Evolutionary conservation across 2,113 vertebrate genomes (phyloP), one percentile per base, ranked within the genome.

Genomic region (Salvelinus namaycush): DNA sequence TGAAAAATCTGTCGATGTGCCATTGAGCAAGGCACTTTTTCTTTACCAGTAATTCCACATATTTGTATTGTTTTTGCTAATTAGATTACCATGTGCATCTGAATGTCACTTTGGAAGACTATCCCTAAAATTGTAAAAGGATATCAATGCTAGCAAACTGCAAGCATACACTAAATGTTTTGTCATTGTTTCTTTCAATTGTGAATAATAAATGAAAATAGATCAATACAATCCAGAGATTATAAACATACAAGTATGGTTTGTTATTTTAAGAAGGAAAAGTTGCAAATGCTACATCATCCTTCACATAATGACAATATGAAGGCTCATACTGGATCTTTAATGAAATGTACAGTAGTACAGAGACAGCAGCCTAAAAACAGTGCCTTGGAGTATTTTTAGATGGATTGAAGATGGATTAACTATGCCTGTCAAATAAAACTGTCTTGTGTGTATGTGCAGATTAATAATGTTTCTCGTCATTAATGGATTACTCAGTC

Each of bases 401-500:
- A 24, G 68, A 70, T 70, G n/a, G 34, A 20, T 8, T 3, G 11
- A 51, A n/a, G 16, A 57, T 51, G 48, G 69, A 84, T 84, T 24
- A 78, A 79, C 59, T 20, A 77, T 3, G 64, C 54, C 67, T 78
- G 71, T 76, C 79, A 79, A 48, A 62, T 77, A 67, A 72, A 12
- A 76, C 67, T 18, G 51, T 24, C 34, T 87, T 74, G 79, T 84
- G 59, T 16, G 77, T 62, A 76, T 75, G 76, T 64, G 73, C 5
- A 48, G 73, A 87, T 86, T 86, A 84, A 70, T 81, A 54, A 13
- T 66, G 73, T 83, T 79, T 83, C 59, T 77, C 57, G 81, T 87
- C 62, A 85, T 83, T 82, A 83, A 85, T 68, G 73, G 82, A 86
- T 89, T 82, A 79, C 31, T 85, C 51, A 8, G 13, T 54, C 66